Base-by-base conservation (phyloP, 2,888 invertebrate genomes). In the Oxytorus armatus region DNA sequence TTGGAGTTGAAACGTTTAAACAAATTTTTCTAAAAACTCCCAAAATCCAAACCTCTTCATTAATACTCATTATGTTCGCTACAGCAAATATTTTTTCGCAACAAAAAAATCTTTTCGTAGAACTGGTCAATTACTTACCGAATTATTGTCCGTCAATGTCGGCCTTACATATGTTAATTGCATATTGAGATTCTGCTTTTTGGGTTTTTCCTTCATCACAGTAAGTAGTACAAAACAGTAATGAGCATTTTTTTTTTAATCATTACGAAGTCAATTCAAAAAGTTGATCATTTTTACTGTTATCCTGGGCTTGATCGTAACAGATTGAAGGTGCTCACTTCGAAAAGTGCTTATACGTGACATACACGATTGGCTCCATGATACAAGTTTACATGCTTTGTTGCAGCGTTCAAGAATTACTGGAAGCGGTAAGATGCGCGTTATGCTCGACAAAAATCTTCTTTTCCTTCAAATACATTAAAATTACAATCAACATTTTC, bases 321-420 rank as follows among this genome's bases (percentile, higher is more conserved):
- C 18, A 74, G 73, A 23, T 61, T 4, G 53, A 25, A 44, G 8
- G n/a, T n/a, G 55, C 42, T 5, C 47, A 44, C 51, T 29, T 82
- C 21, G 77, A 81, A 55, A 78, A 78, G 39, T 69, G 11, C n/a
- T 4, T 83, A 0, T 33, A 86, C 16, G 0, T 82, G 1, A n/a
- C 74, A 1, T 85, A 84, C 70, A 42, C 76, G 1, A 16, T 68
- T 10, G 85, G 82, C 1, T 76, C 72, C 5, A 8, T 86, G 53
- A 61, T 81, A 1, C 85, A 88, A 73, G 72, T 88, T 14, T 88
- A 82, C 25, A 66, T 88, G 23, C 55, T 88, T 0, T 88, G 88
- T 36, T 84, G 61, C 16, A 85, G 84, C 21, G 66, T 84, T 3
- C 87, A 88, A 68, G 80, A 82, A 29, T 79, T 88, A 51, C 11